A percentile compares a stretch with the other conserved stretches of the same genome.
phyloP scores from a whole-genome alignment of 1,140 invertebrate genomes.

The Pseudomyrmex dendroicus region DNA sequence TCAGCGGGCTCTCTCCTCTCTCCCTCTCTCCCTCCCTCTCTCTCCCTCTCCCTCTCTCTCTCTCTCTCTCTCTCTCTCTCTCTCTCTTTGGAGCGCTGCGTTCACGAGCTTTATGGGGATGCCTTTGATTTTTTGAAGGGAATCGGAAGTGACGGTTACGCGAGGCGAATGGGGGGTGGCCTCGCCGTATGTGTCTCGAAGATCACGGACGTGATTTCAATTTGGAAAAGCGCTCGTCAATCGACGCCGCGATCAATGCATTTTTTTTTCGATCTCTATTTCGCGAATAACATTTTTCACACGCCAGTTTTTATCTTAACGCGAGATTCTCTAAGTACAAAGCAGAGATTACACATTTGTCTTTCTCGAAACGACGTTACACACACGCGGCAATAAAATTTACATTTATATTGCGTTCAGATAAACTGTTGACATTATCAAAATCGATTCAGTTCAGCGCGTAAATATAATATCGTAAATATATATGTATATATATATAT shows the following conservation, averaged over 20 bases:
- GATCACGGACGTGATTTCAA: conserved; percentile 38
- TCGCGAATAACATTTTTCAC: neutral
- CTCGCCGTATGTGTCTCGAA: neutral
- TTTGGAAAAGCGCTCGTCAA: neutral
- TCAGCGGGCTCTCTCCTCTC: conserved; percentile 30
- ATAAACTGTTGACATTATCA: no score
- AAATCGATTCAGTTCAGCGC: no score
- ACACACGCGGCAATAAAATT: no score
- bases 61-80: conserved; percentile 7
- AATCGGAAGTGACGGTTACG: conserved; percentile 69
- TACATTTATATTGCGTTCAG: no score
- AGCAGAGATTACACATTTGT: no score
- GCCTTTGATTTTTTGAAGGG: conserved; percentile 71
- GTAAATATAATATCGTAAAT: neutral
- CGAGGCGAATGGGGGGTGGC: neutral
- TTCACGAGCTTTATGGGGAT: conserved; percentile 41
- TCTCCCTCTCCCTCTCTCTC: neutral
- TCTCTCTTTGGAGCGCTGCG: conserved; percentile 28
- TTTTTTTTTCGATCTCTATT: neutral
- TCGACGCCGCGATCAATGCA: neutral
- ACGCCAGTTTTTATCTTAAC: neutral
- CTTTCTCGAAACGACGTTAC: no score
- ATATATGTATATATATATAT: neutral
- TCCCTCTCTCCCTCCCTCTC: neutral
- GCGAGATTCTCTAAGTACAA: no score